phyloP scores from a whole-genome alignment of 2,113 vertebrate genomes.

The Suricata suricatta region DNA sequence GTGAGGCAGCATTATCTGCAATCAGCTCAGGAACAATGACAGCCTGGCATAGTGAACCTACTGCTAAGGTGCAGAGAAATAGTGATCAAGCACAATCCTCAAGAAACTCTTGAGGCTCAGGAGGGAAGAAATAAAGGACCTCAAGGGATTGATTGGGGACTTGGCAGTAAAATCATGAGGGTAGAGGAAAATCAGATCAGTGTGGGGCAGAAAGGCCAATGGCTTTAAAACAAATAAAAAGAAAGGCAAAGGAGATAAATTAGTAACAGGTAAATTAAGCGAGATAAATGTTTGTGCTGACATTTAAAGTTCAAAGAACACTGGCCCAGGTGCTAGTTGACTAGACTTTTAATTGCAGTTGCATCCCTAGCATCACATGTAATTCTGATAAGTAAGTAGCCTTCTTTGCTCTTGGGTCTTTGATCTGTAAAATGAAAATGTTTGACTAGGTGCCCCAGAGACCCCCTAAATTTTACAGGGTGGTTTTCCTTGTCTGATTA shows the following conservation, averaged over 20 bases:
- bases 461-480: neutral
- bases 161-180: neutral
- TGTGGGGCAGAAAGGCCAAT: neutral
- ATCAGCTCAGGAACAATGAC: neutral
- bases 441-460: neutral
- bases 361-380: neutral
- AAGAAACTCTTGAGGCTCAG: neutral
- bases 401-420: neutral
- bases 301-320: neutral
- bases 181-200: neutral
- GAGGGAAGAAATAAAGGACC: neutral
- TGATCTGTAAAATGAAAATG: neutral
- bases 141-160: neutral
- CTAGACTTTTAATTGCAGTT: neutral
- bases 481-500: neutral
- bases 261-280: too few species aligned
- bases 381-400: neutral
- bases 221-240: neutral
- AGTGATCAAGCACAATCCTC: neutral
- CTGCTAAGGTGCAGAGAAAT: neutral
- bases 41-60: neutral
- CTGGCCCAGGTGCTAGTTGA: neutral
- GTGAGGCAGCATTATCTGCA: neutral
- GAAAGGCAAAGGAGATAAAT: neutral
- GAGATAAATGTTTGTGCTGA: neutral